Conservation (phyloP, 2,888 invertebrate species). For the Vannuccia rotundouncinata region DNA sequence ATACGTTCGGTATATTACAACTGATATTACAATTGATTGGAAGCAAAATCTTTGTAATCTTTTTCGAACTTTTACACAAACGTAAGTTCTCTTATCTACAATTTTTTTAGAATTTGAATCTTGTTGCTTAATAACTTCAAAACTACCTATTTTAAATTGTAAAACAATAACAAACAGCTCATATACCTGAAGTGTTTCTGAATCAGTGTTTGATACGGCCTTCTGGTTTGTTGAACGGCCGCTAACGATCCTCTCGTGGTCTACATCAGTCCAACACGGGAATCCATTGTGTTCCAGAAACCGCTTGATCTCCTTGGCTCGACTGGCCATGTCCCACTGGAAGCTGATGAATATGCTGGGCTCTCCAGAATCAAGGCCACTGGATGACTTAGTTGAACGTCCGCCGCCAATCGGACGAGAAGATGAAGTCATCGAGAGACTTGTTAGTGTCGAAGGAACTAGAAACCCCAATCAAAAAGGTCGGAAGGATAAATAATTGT, state of each 20-base stretch:
- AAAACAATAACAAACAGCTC: no score
- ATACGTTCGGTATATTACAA: no score
- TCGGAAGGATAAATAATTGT: no score
- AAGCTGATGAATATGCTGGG: conserved; percentile 50
- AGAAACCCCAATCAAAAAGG: no score
- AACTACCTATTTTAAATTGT: no score
- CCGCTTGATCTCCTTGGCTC: conserved; percentile 49
- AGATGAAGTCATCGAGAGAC: background rate
- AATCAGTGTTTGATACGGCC: background rate
- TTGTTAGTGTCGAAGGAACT: background rate
- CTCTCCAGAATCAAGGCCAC: conserved; percentile 22
- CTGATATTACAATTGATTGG: no score
- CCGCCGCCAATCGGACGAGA: background rate
- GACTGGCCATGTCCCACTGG: conserved; percentile 54
- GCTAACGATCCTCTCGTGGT: background rate
- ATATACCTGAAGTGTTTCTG: background rate
- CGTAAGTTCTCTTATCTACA: no score
- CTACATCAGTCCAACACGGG: background rate
- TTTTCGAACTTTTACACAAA: no score
- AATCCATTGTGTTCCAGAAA: conserved; percentile 47
- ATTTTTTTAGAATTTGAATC: no score
- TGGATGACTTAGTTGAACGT: background rate
- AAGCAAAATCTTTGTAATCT: no score
- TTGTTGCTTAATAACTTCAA: no score
- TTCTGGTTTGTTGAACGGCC: background rate